phyloP scores from a whole-genome alignment of 1,140 invertebrate species.

The Drosophila obscura region DNA sequence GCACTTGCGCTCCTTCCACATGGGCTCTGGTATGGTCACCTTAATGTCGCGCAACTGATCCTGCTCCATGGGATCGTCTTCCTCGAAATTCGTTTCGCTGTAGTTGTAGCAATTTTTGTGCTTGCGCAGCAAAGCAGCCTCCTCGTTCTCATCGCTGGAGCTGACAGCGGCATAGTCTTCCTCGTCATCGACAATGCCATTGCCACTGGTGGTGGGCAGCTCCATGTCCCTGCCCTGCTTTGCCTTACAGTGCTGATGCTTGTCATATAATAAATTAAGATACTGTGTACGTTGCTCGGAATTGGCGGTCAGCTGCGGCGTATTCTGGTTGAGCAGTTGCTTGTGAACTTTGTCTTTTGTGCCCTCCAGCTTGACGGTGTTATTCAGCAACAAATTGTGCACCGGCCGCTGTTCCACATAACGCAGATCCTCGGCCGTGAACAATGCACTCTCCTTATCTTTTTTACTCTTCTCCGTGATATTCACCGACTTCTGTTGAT shows the following conservation, averaged over 20 bases:
- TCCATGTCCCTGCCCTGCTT: slow-evolving; percentile 26
- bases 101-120: slow-evolving; percentile 76
- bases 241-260: slow-evolving; percentile 40
- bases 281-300: slow-evolving; percentile 64
- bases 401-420: slow-evolving; percentile 66
- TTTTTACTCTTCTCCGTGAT: slow-evolving; percentile 20
- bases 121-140: slow-evolving; percentile 52
- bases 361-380: slow-evolving; percentile 45
- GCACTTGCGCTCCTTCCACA: slow-evolving; percentile 81
- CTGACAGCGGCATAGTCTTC: slow-evolving; percentile 62
- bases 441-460: slow-evolving; percentile 64
- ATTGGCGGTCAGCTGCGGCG: slow-evolving; percentile 23
- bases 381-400: slow-evolving; percentile 65
- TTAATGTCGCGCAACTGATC: slow-evolving; percentile 69
- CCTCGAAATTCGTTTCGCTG: slow-evolving; percentile 79
- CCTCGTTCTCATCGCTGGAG: slow-evolving; percentile 72
- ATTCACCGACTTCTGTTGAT: slow-evolving; percentile 53
- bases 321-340: slow-evolving; percentile 55
- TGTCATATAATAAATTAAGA: slow-evolving; percentile 66
- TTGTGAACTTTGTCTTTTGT: slow-evolving; percentile 71
- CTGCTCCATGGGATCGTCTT: slow-evolving; percentile 81
- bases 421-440: slow-evolving; percentile 59
- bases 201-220: slow-evolving; percentile 50
- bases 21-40: slow-evolving; percentile 76
- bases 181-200: slow-evolving; percentile 64